A percentile compares a stretch with the other conserved stretches of the same genome.
These are phyloP conservation scores for Nasonovia ribisnigri DNA, from an alignment of 2,888 invertebrate genomes.

Conservation along the genomic window DNA sequence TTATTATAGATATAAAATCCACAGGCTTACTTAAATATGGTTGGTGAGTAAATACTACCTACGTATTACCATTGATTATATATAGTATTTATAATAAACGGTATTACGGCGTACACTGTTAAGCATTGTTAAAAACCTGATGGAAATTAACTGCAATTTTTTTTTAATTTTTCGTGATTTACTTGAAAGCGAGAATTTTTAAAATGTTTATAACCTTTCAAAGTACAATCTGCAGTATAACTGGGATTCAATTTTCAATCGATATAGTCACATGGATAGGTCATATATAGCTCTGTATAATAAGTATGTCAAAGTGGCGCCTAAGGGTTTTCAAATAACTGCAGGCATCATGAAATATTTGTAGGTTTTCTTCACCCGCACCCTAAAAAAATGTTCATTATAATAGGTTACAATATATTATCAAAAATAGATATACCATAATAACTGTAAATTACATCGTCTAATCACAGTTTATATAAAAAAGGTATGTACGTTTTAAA, in stretches of 20 bases:
- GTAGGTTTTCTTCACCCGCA: background rate
- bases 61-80: too few relatives aligned
- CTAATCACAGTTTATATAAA: background rate
- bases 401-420: background rate
- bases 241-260: background rate
- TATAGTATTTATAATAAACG: background rate
- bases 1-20: background rate
- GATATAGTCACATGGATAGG: background rate
- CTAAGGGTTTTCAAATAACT: background rate
- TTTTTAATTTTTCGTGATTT: background rate
- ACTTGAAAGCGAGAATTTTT: background rate
- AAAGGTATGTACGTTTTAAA: background rate
- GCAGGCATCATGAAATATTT: background rate
- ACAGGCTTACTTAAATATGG: background rate
- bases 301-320: constrained; percentile 9
- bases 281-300: background rate
- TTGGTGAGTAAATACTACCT: background rate
- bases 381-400: background rate
- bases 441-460: background rate
- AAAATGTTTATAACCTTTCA: background rate
- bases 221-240: background rate
- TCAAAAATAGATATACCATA: background rate
- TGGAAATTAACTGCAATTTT: background rate
- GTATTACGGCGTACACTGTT: background rate
- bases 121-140: background rate